A percentile compares a stretch with the other conserved stretches of the same genome.
Conservation (phyloP, 1,140 invertebrate genomes). For the Uloborus diversus region DNA sequence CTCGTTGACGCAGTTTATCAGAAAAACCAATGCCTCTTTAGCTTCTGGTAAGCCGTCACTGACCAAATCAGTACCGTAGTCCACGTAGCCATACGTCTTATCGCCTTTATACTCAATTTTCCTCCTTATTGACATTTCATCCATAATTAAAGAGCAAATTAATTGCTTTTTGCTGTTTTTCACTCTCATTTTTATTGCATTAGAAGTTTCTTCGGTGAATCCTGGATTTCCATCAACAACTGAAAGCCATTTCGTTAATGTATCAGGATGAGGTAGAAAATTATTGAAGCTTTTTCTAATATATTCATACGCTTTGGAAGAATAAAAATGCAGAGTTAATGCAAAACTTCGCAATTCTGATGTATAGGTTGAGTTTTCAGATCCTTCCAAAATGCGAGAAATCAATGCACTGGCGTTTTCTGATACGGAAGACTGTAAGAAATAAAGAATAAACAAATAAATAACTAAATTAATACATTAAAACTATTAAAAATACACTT, state of each 20-base stretch:
- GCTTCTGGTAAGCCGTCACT: slow-evolving; percentile 60
- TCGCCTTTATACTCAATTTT: slow-evolving; percentile 53
- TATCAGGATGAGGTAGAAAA: not conserved
- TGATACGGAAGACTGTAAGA: too few species aligned
- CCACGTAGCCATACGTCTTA: slow-evolving; percentile 43
- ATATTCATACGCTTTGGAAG: not conserved
- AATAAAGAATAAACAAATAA: too few species aligned
- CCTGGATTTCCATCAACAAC: not conserved
- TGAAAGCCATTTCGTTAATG: not conserved
- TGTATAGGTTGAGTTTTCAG: too few species aligned
- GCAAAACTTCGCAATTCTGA: not conserved
- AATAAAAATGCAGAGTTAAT: not conserved
- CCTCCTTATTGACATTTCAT: slow-evolving; percentile 29
- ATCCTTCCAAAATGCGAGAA: too few species aligned
- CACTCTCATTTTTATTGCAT: not conserved
- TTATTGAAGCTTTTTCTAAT: not conserved
- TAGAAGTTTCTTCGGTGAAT: not conserved
- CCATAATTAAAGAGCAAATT: slow-evolving; percentile 46
- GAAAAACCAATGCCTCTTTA: slow-evolving; percentile 63
- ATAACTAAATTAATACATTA: too few species aligned
- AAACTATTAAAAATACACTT: too few species aligned
- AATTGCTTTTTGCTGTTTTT: not conserved
- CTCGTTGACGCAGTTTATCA: slow-evolving; percentile 51
- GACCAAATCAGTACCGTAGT: slow-evolving; percentile 23
- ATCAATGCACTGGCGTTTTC: too few species aligned